Evolutionary conservation across 2,888 invertebrate genomes (phyloP).

Genomic region (Drosophila recens): DNA sequence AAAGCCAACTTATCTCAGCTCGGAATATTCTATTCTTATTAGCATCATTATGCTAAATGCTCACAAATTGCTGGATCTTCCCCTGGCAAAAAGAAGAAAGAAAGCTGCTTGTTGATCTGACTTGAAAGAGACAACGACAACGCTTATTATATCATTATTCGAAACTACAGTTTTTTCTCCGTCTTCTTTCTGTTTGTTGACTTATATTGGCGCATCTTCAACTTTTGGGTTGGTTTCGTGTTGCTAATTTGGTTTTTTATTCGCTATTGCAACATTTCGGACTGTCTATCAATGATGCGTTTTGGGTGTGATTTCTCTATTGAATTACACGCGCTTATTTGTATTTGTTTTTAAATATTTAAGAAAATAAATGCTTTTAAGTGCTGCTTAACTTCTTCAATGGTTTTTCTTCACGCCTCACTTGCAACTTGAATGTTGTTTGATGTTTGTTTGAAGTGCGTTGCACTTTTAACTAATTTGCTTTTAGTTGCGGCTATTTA

Average conservation of each 20-base stretch:
- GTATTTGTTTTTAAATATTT: slow-evolving; percentile 15
- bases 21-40: slow-evolving; percentile 33
- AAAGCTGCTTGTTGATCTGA: slow-evolving; percentile 3
- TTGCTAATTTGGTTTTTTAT: background rate
- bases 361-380: slow-evolving; percentile 1
- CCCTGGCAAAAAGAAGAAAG: background rate
- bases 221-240: slow-evolving; percentile 5
- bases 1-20: slow-evolving; percentile 2
- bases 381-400: slow-evolving; percentile 5
- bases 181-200: slow-evolving; percentile 3
- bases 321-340: background rate
- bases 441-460: slow-evolving; percentile 33
- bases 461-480: slow-evolving; percentile 58
- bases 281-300: slow-evolving; percentile 35
- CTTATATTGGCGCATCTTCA: slow-evolving; percentile 20
- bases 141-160: slow-evolving; percentile 29
- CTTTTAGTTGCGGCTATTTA: slow-evolving; percentile 25
- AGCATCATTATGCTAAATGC: slow-evolving; percentile 40
- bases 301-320: slow-evolving; percentile 33
- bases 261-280: slow-evolving; percentile 22
- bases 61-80: background rate
- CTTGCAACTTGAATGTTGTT: slow-evolving; percentile 33
- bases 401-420: slow-evolving; percentile 39
- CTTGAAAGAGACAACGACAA: background rate
- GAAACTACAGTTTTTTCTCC: slow-evolving; percentile 4